Conservation (phyloP, 2,113 vertebrate genomes). For the Heterochromis multidens region DNA sequence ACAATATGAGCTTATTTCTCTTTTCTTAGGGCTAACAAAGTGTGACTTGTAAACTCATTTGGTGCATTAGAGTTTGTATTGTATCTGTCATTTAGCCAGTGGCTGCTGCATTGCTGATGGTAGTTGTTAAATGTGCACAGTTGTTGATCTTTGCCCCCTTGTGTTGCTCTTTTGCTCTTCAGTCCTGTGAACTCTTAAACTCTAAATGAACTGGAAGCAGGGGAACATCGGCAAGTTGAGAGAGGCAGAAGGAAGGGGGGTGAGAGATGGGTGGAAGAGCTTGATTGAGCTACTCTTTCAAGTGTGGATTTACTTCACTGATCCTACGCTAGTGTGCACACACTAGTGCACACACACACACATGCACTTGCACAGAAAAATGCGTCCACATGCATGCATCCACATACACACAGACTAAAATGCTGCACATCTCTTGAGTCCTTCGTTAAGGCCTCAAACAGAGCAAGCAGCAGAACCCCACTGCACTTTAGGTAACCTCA, state of each 20-base stretch:
- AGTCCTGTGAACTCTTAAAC: constrained; percentile 65
- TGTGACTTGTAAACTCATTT: not conserved
- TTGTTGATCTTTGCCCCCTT: not conserved
- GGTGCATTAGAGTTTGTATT: not conserved
- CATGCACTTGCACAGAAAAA: not conserved
- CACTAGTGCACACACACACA: not conserved
- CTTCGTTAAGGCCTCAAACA: constrained; percentile 53
- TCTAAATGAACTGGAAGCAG: constrained; percentile 51
- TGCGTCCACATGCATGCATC: not conserved
- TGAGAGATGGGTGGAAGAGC: constrained; percentile 41
- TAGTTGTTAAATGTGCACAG: constrained; percentile 2
- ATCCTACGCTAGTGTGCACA: constrained; percentile 43
- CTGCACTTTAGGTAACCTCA: constrained; percentile 66
- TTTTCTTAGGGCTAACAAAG: not conserved
- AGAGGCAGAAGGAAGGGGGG: not conserved
- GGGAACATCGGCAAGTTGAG: constrained; percentile 40
- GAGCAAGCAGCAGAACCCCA: constrained; percentile 40
- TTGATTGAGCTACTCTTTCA: constrained; percentile 74
- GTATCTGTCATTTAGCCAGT: not conserved
- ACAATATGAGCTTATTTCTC: not conserved
- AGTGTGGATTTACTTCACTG: constrained; percentile 75
- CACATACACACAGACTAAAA: constrained; percentile 17
- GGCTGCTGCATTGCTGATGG: not conserved
- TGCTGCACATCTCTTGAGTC: constrained; percentile 33
- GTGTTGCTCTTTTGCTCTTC: constrained; percentile 17